phyloP scores from a whole-genome alignment of 2,797 vertebrate species.

The Gambusia yucatana region DNA sequence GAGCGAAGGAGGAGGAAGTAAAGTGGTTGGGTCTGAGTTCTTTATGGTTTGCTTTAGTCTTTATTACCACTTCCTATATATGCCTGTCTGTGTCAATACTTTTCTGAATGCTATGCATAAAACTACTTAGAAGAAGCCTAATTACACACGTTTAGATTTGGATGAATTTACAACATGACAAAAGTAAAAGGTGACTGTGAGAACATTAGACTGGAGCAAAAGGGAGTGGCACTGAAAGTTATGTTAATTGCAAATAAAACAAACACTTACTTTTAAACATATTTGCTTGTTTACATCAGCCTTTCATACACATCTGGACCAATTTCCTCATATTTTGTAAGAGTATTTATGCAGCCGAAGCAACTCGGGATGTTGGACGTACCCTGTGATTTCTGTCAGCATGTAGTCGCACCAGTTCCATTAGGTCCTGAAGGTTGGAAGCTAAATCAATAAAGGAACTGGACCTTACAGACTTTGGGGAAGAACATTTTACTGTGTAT shows the following conservation, averaged over 20 bases:
- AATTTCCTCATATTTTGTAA: background rate
- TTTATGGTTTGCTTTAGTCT: constrained; percentile 1
- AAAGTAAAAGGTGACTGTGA: constrained; percentile 26
- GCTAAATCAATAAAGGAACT: background rate
- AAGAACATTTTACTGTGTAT: background rate
- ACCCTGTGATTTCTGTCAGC: background rate
- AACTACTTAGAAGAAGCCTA: background rate
- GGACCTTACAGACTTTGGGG: background rate
- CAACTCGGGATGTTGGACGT: background rate
- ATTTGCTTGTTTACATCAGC: background rate
- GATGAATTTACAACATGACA: constrained; percentile 25
- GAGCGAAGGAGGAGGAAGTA: constrained; percentile 69
- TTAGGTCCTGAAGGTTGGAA: background rate
- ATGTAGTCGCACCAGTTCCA: background rate
- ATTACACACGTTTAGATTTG: constrained; percentile 20
- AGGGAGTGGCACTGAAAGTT: constrained; percentile 5
- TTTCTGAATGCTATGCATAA: constrained; percentile 2
- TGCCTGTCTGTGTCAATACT: background rate
- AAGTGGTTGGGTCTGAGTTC: constrained; percentile 20
- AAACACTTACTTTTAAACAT: background rate
- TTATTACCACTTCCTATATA: background rate
- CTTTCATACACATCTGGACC: background rate
- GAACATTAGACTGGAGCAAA: constrained; percentile 24
- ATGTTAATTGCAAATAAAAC: constrained; percentile 17
- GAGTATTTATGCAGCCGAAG: background rate